These are phyloP conservation scores for Coregonus suidteri DNA, from an alignment of 2,797 vertebrate species.

Conservation along the genomic window DNA sequence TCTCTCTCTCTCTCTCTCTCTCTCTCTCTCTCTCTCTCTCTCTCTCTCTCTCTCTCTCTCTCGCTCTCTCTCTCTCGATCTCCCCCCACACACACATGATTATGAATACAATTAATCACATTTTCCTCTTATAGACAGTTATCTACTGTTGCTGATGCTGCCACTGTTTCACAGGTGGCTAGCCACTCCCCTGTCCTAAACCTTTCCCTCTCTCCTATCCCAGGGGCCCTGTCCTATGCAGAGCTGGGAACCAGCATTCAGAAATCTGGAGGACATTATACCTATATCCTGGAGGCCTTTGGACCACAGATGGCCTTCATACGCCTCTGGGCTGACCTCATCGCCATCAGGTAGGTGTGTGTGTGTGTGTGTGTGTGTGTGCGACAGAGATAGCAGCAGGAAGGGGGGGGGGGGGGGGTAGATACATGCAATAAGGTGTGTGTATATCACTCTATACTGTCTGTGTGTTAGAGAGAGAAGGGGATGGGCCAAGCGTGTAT, in stretches of 20 bases:
- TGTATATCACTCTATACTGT: background rate
- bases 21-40: background rate
- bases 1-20: background rate
- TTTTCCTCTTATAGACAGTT: background rate
- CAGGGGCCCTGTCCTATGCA: constrained; percentile 93
- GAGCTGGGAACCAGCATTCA: constrained; percentile 93
- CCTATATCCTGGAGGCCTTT: constrained; percentile 92
- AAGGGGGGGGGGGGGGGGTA: background rate
- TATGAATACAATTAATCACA: background rate
- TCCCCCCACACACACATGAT: background rate
- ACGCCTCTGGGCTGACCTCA: constrained; percentile 89
- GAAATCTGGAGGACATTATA: constrained; percentile 97
- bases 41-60: background rate
- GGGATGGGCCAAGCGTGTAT: constrained; percentile 22
- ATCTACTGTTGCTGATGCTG: background rate
- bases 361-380: background rate
- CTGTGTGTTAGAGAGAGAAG: background rate
- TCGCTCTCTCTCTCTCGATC: background rate
- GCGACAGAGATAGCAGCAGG: constrained; percentile 33
- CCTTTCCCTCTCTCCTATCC: constrained; percentile 35
- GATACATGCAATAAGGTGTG: too few species aligned
- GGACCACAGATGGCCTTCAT: constrained; percentile 91
- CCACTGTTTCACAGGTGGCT: background rate
- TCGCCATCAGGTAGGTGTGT: constrained; percentile 84
- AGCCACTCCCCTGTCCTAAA: background rate